A percentile compares a stretch with the other conserved stretches of the same genome.
phyloP scores from a whole-genome alignment of 2,797 vertebrate genomes.

The Premnoplex brunnescens region DNA sequence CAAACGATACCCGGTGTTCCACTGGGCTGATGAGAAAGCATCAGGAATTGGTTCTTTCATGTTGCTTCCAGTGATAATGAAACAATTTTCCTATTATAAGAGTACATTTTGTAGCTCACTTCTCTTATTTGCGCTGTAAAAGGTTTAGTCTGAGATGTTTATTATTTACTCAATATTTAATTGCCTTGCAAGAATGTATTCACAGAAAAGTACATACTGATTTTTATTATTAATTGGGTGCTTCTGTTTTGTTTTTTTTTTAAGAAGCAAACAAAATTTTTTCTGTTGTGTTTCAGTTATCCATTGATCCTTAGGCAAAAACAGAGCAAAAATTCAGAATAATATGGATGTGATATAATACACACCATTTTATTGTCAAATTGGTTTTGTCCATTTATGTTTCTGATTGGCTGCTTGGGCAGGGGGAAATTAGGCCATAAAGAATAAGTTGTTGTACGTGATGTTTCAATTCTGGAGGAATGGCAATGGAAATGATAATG shows the following conservation, averaged over 20 bases:
- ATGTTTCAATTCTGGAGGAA: conserved; percentile 62
- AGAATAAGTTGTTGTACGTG: conserved; percentile 35
- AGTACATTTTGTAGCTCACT: conserved; percentile 33
- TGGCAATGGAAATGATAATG: neutral
- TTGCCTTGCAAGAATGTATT: neutral
- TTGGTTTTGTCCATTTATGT: conserved; percentile 47
- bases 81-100: neutral
- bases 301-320: conserved; percentile 51
- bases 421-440: conserved; percentile 67
- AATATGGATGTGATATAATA: conserved; percentile 37
- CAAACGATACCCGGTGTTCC: neutral
- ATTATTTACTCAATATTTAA: conserved; percentile 64
- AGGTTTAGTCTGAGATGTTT: conserved; percentile 52
- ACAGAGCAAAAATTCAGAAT: conserved; percentile 31
- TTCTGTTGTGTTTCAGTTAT: conserved; percentile 41
- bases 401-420: conserved; percentile 39
- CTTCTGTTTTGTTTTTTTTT: neutral
- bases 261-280: conserved; percentile 40
- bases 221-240: conserved; percentile 45
- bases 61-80: neutral
- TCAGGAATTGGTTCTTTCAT: neutral
- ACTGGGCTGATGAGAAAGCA: neutral
- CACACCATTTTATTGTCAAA: neutral
- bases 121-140: conserved; percentile 54
- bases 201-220: neutral